Percentiles rank a stretch among this genome's conserved stretches.
phyloP scores from a whole-genome alignment of 2,797 vertebrate genomes.

The Limnodromus scolopaceus region DNA sequence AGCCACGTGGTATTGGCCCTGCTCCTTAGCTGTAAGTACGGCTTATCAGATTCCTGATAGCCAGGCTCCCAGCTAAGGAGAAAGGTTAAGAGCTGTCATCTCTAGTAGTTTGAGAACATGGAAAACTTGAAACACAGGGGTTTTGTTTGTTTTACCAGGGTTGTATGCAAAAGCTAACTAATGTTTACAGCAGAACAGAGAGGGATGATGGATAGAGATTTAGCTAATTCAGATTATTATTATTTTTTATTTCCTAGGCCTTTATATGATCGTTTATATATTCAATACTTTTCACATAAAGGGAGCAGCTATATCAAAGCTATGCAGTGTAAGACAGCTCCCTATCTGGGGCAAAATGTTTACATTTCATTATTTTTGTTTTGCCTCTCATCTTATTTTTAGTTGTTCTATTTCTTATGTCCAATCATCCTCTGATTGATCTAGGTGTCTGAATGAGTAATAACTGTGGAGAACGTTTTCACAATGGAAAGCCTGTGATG shows the following conservation, averaged over 20 bases:
- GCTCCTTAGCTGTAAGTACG: background rate
- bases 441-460: background rate
- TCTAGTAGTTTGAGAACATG: background rate
- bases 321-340: background rate
- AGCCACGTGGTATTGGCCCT: background rate
- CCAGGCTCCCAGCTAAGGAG: background rate
- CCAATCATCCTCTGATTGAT: background rate
- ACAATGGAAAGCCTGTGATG: background rate
- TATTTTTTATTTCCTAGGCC: background rate
- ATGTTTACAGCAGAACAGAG: background rate
- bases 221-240: background rate
- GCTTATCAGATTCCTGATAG: background rate
- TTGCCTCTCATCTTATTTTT: background rate
- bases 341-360: background rate
- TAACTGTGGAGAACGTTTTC: background rate
- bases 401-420: slow-evolving; percentile 12
- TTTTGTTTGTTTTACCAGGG: background rate
- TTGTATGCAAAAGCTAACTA: background rate
- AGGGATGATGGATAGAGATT: background rate
- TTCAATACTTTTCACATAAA: background rate
- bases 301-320: background rate
- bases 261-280: background rate
- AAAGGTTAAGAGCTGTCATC: background rate
- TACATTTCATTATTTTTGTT: background rate
- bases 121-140: background rate